Evolutionary conservation across 2,888 invertebrate genomes (phyloP).

Genomic region (Cryptophagus acutangulus): DNA sequence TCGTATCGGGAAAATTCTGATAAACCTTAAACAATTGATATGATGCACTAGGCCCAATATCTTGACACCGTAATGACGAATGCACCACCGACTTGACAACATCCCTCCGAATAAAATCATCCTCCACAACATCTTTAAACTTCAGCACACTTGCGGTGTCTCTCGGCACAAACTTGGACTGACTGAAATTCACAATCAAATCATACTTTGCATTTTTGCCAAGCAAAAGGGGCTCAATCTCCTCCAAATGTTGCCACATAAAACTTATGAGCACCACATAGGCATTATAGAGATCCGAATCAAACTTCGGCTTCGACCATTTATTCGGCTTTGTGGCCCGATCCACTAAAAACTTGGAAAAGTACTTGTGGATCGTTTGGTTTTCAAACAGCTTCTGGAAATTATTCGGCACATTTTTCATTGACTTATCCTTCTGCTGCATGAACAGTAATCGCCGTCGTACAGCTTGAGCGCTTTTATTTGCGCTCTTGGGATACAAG

Average conservation of each 20-base stretch:
- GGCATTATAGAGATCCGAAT: slow-evolving; percentile 20
- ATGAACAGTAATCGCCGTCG: neutral
- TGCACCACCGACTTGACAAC: slow-evolving; percentile 59
- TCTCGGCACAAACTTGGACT: neutral
- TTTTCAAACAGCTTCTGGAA: slow-evolving; percentile 25
- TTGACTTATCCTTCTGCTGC: neutral
- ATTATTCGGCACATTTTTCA: slow-evolving; percentile 1
- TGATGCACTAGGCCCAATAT: slow-evolving; percentile 53
- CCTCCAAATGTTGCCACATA: slow-evolving; percentile 25
- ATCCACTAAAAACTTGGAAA: slow-evolving; percentile 13
- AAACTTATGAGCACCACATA: slow-evolving; percentile 32
- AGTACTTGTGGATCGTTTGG: slow-evolving; percentile 26
- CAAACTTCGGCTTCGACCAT: too few species aligned
- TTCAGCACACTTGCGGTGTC: slow-evolving; percentile 13
- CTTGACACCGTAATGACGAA: slow-evolving; percentile 57
- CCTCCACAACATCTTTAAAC: slow-evolving; percentile 18
- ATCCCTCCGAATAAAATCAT: slow-evolving; percentile 51
- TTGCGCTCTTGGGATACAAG: slow-evolving; percentile 34
- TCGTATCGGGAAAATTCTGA: slow-evolving; percentile 63
- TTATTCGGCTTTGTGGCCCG: neutral
- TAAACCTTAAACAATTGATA: slow-evolving; percentile 67
- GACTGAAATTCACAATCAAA: neutral
- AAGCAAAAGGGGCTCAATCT: slow-evolving; percentile 20
- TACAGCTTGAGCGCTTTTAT: slow-evolving; percentile 22
- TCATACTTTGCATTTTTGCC: slow-evolving; percentile 1